A percentile compares a stretch with the other conserved stretches of the same genome.
Evolutionary conservation across 2,797 vertebrate species (phyloP).

Genomic region (Heliangelus exortis): DNA sequence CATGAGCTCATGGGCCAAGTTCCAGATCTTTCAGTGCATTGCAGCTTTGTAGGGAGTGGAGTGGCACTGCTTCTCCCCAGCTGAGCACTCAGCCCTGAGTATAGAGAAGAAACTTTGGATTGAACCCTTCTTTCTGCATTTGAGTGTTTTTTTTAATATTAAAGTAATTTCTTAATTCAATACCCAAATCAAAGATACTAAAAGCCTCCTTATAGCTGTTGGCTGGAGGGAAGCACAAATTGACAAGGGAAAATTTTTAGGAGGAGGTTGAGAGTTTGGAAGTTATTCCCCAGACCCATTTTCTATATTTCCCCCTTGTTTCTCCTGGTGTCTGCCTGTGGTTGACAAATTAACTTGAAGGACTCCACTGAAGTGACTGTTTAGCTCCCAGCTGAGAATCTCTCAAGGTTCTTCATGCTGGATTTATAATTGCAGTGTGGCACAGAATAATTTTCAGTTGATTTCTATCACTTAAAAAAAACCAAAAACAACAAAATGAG

Average conservation of each 20-base stretch:
- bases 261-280: neutral
- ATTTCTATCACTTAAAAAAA: neutral
- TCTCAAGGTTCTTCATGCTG: neutral
- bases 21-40: neutral
- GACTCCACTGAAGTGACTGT: neutral
- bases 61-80: neutral
- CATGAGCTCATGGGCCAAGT: neutral
- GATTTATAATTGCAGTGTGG: neutral
- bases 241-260: neutral
- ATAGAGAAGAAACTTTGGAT: neutral
- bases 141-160: neutral
- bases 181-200: neutral
- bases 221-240: neutral
- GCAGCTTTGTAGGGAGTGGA: accelerated
- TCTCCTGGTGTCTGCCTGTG: neutral
- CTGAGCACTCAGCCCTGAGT: neutral
- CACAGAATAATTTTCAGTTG: neutral
- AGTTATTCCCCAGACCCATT: neutral
- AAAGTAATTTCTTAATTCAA: neutral
- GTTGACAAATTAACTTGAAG: neutral
- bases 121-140: neutral
- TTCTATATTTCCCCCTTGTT: neutral
- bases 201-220: neutral
- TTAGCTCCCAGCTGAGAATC: neutral
- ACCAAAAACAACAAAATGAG: neutral